Conservation (phyloP, 2,888 invertebrate genomes). For the Platycheirus albimanus region DNA sequence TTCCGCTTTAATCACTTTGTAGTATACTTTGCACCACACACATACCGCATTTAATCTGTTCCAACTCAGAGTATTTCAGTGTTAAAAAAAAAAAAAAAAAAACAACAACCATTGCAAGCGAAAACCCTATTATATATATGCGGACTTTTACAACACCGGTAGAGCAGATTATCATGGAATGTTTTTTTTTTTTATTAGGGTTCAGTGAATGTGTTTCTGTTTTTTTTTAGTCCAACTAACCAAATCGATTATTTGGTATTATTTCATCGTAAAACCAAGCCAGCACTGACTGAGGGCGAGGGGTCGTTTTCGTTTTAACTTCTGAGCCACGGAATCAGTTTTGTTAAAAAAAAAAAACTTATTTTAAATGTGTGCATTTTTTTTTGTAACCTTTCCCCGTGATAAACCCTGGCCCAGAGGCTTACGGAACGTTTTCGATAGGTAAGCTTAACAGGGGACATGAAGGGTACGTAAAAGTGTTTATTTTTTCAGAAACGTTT, state of each 20-base stretch:
- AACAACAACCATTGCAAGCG: constrained; percentile 16
- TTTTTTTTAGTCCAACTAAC: constrained; percentile 16
- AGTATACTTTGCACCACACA: no score
- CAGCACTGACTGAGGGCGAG: constrained; percentile 35
- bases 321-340: constrained; percentile 41
- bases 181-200: neutral
- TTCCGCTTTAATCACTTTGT: no score
- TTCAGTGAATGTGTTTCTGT: neutral
- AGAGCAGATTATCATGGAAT: neutral
- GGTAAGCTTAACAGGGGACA: no score
- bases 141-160: constrained; percentile 8
- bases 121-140: neutral
- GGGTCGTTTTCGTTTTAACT: constrained; percentile 42
- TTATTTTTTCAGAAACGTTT: constrained; percentile 23
- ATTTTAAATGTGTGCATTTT: constrained; percentile 32
- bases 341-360: constrained; percentile 39
- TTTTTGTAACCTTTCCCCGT: neutral
- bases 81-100: neutral
- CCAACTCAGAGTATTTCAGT: no score
- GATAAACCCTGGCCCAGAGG: no score
- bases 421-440: no score
- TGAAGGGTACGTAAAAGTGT: neutral
- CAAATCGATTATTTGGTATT: constrained; percentile 43
- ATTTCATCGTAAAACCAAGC: constrained; percentile 28
- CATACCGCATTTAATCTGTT: no score